Conservation (phyloP, 2,113 vertebrate species). For the Alethe castanea region DNA sequence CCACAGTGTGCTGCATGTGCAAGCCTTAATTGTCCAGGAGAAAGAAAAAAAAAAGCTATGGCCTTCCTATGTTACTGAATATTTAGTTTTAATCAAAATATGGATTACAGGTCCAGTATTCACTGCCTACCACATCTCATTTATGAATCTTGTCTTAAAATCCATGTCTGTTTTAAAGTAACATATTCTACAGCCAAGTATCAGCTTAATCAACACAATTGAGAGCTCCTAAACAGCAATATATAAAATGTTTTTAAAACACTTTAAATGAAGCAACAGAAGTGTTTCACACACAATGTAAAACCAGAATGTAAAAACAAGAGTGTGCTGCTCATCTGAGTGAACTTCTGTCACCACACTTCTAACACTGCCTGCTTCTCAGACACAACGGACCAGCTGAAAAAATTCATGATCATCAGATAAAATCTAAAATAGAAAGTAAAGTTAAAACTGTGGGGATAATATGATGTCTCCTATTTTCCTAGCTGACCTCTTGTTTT, state of each 20-base stretch:
- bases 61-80: background rate
- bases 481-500: background rate
- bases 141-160: background rate
- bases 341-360: background rate
- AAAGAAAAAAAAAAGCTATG: background rate
- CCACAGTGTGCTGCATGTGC: background rate
- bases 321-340: background rate
- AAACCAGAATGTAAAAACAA: background rate
- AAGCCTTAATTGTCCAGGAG: background rate
- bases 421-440: background rate
- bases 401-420: background rate
- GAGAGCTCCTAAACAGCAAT: background rate
- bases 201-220: background rate
- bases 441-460: background rate
- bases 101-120: background rate
- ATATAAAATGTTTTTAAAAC: background rate
- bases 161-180: background rate
- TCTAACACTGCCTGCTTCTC: background rate
- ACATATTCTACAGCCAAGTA: background rate
- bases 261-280: background rate
- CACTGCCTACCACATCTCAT: background rate
- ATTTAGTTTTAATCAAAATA: background rate
- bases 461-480: background rate
- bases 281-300: background rate
- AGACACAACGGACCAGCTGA: background rate